phyloP scores from a whole-genome alignment of 2,888 invertebrate species.

The Ectemnius cavifrons region DNA sequence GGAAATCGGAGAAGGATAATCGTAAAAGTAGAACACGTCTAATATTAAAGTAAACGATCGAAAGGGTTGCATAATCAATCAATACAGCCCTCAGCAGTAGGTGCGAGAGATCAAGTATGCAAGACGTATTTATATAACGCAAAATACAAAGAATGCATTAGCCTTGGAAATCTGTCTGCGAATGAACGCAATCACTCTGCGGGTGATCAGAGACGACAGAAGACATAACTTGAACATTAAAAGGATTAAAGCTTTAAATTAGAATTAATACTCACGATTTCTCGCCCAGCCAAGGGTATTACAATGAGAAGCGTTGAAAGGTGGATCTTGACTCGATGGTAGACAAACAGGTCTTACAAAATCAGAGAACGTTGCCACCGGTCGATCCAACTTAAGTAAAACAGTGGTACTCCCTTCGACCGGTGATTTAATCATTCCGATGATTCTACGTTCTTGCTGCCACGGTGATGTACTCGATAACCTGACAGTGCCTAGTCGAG shows the following conservation, averaged over 20 bases:
- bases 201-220: background rate
- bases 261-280: constrained; percentile 80
- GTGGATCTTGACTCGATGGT: constrained; percentile 81
- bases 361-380: constrained; percentile 86
- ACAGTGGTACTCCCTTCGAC: constrained; percentile 93
- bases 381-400: constrained; percentile 87
- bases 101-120: no score
- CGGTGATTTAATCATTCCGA: constrained; percentile 93
- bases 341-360: constrained; percentile 91
- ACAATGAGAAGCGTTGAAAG: constrained; percentile 81
- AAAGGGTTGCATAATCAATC: no score
- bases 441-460: constrained; percentile 90
- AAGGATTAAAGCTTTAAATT: background rate
- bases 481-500: constrained; percentile 87
- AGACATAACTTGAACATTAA: background rate
- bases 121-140: constrained; percentile 29
- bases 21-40: no score
- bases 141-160: background rate
- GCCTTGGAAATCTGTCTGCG: background rate
- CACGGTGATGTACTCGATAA: constrained; percentile 90
- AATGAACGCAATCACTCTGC: no score
- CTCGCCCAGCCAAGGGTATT: constrained; percentile 93
- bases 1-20: no score
- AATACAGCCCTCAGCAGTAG: no score
- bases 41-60: no score